These are phyloP conservation scores for Thecophora atra DNA, from an alignment of 2,888 invertebrate species.

Conservation along the genomic window DNA sequence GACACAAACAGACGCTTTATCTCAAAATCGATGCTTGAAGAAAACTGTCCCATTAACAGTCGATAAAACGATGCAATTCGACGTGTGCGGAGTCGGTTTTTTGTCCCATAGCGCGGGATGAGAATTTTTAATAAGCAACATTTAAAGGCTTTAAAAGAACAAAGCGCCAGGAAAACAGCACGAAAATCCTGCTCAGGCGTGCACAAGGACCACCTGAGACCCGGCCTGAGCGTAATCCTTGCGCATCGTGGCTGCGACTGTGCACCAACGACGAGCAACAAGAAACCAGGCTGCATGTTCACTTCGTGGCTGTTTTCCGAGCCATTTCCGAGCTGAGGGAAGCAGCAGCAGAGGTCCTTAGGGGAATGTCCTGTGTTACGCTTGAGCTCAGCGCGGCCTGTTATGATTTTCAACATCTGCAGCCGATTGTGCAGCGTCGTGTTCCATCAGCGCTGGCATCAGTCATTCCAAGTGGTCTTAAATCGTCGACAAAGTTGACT, in stretches of 20 bases:
- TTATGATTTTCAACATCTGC: constrained; percentile 47
- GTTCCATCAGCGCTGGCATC: constrained; percentile 33
- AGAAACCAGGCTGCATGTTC: constrained; percentile 15
- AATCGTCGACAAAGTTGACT: constrained; percentile 54
- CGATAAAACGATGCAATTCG: too few species aligned
- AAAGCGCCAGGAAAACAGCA: background rate
- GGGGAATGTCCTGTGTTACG: constrained; percentile 30
- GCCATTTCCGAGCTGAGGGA: too few species aligned
- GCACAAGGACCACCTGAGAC: too few species aligned
- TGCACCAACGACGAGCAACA: constrained; percentile 2
- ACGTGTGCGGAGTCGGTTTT: too few species aligned
- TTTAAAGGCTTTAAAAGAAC: too few species aligned
- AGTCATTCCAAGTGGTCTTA: constrained; percentile 60
- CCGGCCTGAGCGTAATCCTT: constrained; percentile 9
- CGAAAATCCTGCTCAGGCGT: background rate
- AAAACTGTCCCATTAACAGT: too few species aligned
- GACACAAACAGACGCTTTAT: too few species aligned
- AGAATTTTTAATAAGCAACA: too few species aligned
- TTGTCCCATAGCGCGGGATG: too few species aligned
- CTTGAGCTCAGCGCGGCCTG: constrained; percentile 38
- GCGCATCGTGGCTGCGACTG: constrained; percentile 6
- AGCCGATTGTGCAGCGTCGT: constrained; percentile 25
- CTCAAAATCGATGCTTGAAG: too few species aligned
- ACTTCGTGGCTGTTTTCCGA: background rate
- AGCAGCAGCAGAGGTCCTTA: constrained; percentile 15